Evolutionary conservation across 2,888 invertebrate species (phyloP).

Genomic region (Drosophila paramelanica): DNA sequence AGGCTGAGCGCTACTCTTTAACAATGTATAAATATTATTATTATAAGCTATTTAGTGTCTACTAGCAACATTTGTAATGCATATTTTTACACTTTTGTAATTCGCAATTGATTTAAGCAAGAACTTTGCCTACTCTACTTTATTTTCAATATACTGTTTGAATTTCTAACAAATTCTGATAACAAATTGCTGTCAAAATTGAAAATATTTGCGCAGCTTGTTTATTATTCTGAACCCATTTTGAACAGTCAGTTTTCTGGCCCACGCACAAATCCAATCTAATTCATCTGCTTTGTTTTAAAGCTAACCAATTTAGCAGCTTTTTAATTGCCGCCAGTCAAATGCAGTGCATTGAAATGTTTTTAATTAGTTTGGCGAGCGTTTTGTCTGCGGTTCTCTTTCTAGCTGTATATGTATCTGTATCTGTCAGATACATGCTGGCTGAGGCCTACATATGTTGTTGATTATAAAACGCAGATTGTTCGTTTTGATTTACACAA

Average conservation of each 20-base stretch:
- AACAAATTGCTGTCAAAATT: background rate
- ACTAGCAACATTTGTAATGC: no score
- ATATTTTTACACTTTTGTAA: no score
- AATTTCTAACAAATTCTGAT: no score
- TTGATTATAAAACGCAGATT: constrained; percentile 36
- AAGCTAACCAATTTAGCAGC: constrained; percentile 30
- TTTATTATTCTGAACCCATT: constrained; percentile 7
- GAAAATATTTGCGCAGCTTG: background rate
- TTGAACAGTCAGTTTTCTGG: constrained; percentile 2
- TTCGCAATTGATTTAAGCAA: no score
- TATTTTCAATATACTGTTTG: no score
- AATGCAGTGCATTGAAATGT: constrained; percentile 45
- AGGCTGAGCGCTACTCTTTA: background rate
- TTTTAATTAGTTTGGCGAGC: constrained; percentile 57
- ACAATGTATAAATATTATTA: no score
- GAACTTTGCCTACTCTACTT: no score
- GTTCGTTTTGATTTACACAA: constrained; percentile 48
- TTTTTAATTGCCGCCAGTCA: constrained; percentile 41
- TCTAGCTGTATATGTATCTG: constrained; percentile 13
- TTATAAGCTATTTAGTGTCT: no score
- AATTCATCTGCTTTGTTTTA: constrained; percentile 28
- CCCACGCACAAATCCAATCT: constrained; percentile 9
- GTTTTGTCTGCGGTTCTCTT: constrained; percentile 4
- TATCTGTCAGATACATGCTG: constrained; percentile 28
- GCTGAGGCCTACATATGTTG: constrained; percentile 26